Evolutionary conservation across 2,888 invertebrate genomes (phyloP), one percentile per base, ranked within the genome.

Genomic region (Anthophora plumipes): DNA sequence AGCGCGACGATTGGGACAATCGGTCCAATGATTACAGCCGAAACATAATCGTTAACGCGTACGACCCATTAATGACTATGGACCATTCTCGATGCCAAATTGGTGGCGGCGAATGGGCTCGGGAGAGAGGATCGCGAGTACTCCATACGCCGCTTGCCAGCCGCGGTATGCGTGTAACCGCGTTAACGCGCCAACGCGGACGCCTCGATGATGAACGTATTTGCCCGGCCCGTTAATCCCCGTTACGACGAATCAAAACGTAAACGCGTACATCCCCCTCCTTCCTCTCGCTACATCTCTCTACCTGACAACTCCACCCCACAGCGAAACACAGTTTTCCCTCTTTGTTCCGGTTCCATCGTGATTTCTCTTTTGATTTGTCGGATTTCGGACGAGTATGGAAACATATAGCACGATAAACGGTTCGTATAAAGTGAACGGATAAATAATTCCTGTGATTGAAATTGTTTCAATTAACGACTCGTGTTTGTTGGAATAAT

Each of bases 121-220:
- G 61, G 50, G 86, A 63, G 70, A 46, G 77, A 20, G 25, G 64
- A 50, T 50, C 57, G 63, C 57, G 55, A 93, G 92, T 92, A 94
- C 94, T 94, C 94, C 94, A 94, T 91, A 93, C 93, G 94, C 94
- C 94, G 94, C 94, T n/a, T 94, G 94, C 25, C 60, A n/a, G 25
- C 31, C 59, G 63, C 52, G 68, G 77, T 60, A 54, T 63, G 80
- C 80, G 81, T 75, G 81, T 80, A 82, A 82, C 94, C 94, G 94
- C 89, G 94, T 93, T 94, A 94, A 94, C 94, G 94, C 89, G 94
- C 93, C 94, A 94, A 94, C 77, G 84, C 82, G 41, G 43, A 46
- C 55, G 74, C 64, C 50, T 70, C 76, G 75, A 75, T 83, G 86
- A 86, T 81, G 84, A 87, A 87, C 87, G 78, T 77, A 83, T 88